Evolutionary conservation across 2,113 vertebrate species (phyloP).

Genomic region (Tragelaphus imberbis): DNA sequence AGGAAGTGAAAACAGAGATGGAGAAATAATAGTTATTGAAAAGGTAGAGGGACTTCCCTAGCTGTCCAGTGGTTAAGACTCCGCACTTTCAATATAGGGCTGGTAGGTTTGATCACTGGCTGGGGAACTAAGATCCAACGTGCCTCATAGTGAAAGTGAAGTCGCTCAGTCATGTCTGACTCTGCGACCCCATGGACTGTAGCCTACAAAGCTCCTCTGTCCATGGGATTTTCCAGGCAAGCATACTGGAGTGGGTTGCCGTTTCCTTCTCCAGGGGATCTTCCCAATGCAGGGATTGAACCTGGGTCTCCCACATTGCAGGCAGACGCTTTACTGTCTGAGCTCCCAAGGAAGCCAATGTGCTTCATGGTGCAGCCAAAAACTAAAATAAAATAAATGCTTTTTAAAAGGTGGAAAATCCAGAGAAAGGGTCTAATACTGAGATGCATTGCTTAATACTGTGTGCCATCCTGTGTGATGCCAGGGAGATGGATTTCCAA

Average conservation of each 20-base stretch:
- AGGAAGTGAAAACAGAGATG: background rate
- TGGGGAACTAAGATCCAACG: background rate
- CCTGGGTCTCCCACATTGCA: background rate
- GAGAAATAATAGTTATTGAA: background rate
- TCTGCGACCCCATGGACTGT: fast-evolving
- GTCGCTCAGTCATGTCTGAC: background rate
- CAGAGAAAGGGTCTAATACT: background rate
- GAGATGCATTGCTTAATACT: background rate
- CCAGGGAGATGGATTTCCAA: background rate
- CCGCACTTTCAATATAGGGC: background rate
- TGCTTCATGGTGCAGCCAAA: background rate
- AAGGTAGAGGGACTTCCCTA: background rate
- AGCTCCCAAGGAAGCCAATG: background rate
- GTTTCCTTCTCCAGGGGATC: background rate
- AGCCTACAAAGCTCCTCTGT: background rate
- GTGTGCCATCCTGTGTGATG: background rate
- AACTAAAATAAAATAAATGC: background rate
- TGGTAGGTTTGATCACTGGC: background rate
- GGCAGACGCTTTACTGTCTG: background rate
- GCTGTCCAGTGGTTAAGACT: background rate
- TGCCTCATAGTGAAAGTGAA: background rate
- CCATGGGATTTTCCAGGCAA: background rate
- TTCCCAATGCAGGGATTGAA: background rate
- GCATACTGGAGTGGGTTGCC: background rate
- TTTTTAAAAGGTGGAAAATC: background rate